phyloP scores from a whole-genome alignment of 1,140 invertebrate genomes.

The Physella acuta region DNA sequence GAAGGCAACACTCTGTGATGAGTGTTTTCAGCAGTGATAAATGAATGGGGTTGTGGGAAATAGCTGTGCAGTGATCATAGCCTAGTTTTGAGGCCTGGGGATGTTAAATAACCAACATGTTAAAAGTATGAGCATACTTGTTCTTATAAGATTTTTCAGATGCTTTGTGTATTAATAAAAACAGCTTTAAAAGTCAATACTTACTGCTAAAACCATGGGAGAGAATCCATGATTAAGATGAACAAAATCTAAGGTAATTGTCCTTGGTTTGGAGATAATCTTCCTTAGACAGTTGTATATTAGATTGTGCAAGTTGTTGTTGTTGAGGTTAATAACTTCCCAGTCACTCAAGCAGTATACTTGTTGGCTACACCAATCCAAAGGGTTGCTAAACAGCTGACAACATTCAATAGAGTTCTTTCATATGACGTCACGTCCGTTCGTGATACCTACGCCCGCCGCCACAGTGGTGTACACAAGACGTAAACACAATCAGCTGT shows the following conservation, averaged over 20 bases:
- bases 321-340: slow-evolving; percentile 8
- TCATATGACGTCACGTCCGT: too few relatives aligned
- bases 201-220: slow-evolving; percentile 17
- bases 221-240: slow-evolving; percentile 22
- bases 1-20: not conserved
- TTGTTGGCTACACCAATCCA: not conserved
- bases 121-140: too few relatives aligned
- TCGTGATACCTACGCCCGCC: too few relatives aligned
- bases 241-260: slow-evolving; percentile 7
- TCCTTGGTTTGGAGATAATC: not conserved
- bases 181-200: not conserved
- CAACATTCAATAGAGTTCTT: not conserved
- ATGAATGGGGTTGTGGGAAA: not conserved
- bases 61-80: not conserved
- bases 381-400: too few relatives aligned
- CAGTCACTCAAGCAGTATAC: not conserved
- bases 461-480: too few relatives aligned
- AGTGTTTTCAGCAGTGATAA: not conserved
- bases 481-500: too few relatives aligned
- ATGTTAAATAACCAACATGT: too few relatives aligned
- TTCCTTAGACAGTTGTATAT: not conserved
- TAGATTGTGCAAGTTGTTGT: not conserved
- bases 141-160: too few relatives aligned
- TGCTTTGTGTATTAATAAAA: too few relatives aligned
- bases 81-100: not conserved